These are phyloP conservation scores for Syrphus vitripennis DNA, from an alignment of 2,888 invertebrate species.

Conservation along the genomic window DNA sequence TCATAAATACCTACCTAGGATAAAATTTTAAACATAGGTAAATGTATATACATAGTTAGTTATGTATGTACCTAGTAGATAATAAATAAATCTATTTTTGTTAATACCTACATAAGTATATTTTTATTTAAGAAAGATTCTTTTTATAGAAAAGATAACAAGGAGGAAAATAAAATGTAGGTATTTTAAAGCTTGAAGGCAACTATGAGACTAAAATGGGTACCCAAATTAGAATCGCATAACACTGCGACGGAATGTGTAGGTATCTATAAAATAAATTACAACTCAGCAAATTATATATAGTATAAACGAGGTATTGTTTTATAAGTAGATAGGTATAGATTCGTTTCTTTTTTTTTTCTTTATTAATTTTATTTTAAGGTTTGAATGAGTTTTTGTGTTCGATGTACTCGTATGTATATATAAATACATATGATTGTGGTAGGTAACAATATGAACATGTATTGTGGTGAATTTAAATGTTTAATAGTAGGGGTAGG, in stretches of 20 bases:
- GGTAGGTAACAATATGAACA: neutral
- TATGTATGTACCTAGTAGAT: neutral
- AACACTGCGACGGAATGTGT: conserved; percentile 46
- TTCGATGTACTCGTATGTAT: neutral
- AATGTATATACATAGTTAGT: neutral
- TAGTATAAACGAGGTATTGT: conserved; percentile 19
- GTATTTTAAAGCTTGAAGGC: conserved; percentile 29
- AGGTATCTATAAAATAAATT: conserved; percentile 37
- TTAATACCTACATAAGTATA: neutral
- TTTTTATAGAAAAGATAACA: neutral
- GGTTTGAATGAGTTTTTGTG: conserved; percentile 1
- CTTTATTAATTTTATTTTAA: conserved; percentile 22
- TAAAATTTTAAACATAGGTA: neutral
- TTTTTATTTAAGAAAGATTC: neutral
- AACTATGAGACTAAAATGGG: conserved; percentile 66
- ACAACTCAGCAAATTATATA: neutral
- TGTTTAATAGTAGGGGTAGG: neutral
- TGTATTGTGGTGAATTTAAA: conserved; percentile 21
- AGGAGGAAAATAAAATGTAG: neutral
- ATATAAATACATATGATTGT: no score
- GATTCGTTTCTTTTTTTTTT: neutral
- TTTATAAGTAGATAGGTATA: conserved; percentile 2
- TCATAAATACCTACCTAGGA: neutral
- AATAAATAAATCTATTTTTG: neutral
- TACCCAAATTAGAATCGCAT: conserved; percentile 61